Conservation (phyloP, 2,797 vertebrate species). For the Sebastes glaucus region DNA sequence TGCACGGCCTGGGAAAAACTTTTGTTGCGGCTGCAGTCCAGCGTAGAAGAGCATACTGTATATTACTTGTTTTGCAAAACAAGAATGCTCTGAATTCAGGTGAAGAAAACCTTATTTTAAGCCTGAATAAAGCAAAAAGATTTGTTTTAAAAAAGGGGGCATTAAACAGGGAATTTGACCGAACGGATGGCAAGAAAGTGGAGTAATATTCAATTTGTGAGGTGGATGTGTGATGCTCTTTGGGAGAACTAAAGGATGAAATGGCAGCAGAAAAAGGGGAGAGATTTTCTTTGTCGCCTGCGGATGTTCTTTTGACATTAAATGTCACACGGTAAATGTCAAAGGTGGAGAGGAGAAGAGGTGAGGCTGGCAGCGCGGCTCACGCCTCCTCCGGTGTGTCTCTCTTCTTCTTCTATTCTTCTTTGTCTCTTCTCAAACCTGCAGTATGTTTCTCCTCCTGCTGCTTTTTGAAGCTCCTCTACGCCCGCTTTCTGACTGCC, state of each 20-base stretch:
- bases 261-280: conserved; percentile 23
- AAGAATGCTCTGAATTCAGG: too few relatives aligned
- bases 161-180: conserved; percentile 53
- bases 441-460: conserved; percentile 19
- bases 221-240: conserved; percentile 49
- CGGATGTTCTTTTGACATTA: conserved; percentile 60
- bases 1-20: too few relatives aligned
- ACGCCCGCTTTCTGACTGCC: conserved; percentile 63
- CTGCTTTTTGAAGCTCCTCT: conserved; percentile 49
- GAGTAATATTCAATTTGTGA: conserved; percentile 74
- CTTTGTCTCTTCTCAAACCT: conserved; percentile 43
- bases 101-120: too few relatives aligned
- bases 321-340: conserved; percentile 76
- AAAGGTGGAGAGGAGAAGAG: conserved; percentile 65
- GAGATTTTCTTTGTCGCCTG: conserved; percentile 46
- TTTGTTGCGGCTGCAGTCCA: too few relatives aligned
- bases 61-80: too few relatives aligned
- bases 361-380: conserved; percentile 23
- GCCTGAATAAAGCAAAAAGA: conserved; percentile 21
- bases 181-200: conserved; percentile 44
- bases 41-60: too few relatives aligned
- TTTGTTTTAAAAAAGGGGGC: neutral
- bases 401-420: neutral
- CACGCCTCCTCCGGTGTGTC: conserved; percentile 11
- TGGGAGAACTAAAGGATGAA: conserved; percentile 48